Base-by-base conservation (phyloP, 2,113 vertebrate genomes). In the Pseudonaja textilis region DNA sequence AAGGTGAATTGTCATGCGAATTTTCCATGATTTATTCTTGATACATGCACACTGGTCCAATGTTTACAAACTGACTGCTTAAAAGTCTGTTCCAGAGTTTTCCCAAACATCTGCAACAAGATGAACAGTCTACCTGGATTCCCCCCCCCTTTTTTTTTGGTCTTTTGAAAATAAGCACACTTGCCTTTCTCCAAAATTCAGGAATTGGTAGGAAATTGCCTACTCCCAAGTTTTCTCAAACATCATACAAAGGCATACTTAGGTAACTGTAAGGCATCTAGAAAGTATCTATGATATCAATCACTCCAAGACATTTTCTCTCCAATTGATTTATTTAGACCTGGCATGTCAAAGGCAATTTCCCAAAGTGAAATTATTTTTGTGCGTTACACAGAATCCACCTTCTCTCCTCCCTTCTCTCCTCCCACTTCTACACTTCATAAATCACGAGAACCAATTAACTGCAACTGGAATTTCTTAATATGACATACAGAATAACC, bases 111-210 rank as follows among this genome's bases (percentile, higher is more conserved):
- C 69, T 34, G 2, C 2, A 34, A 34, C 69, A 74, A 74, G n/a
- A 74, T 74, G n/a, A 74, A 16, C n/a, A 74, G 14, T 74, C 64
- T 74, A 74, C n/a, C n/a, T 74, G 69, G 12, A 74, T 74, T 16
- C 16, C 45, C 45, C 45, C 45, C 45, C 5, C 45, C 1, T 16
- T 18, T 1, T 7, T 18, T 2, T 1, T 3, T 8, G 1, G 14
- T 5, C 64, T 74, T 74, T 74, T 34, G 64, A 74, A 74, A 14
- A 18, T 74, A 74, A 16, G 14, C n/a, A 34, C 6, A 74, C 34
- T 34, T 74, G 64, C n/a, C 14, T 74, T 74, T 74, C n/a, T 74
- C n/a, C n/a, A 18, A 6, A 18, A 18, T 5, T 74, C 14, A 34
- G 64, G 64, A 34, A 74, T 16, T 74, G 64, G 64, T 34, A n/a